phyloP scores from a whole-genome alignment of 2,888 invertebrate genomes.

The Melanargia galathea region DNA sequence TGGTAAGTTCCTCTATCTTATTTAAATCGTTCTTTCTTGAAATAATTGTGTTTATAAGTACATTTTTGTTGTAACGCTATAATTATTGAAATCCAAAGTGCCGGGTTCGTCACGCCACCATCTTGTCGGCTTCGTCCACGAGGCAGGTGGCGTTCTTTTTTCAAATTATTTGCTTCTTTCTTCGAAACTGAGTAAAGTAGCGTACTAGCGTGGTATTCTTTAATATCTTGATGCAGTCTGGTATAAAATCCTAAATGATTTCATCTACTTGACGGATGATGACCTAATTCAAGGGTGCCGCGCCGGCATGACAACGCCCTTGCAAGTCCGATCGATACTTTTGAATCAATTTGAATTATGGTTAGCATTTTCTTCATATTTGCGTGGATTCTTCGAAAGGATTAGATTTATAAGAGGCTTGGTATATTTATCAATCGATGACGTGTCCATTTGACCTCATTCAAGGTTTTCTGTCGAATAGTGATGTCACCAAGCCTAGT shows the following conservation, averaged over 20 bases:
- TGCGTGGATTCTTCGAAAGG: not conserved
- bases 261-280: not conserved
- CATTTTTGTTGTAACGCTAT: not conserved
- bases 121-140: constrained; percentile 61
- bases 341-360: constrained; percentile 1
- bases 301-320: constrained; percentile 29
- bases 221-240: too few relatives aligned
- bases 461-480: constrained; percentile 48
- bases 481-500: constrained; percentile 11
- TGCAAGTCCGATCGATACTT: constrained; percentile 6
- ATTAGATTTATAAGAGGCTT: not conserved
- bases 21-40: not conserved
- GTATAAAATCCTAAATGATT: not conserved
- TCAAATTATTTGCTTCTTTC: constrained; percentile 31
- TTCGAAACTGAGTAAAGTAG: not conserved
- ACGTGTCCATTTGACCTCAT: constrained; percentile 51
- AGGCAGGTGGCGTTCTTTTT: constrained; percentile 42
- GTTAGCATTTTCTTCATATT: constrained; percentile 5
- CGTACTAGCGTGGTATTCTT: not conserved
- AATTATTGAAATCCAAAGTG: constrained; percentile 19
- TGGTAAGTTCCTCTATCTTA: constrained; percentile 64
- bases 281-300: constrained; percentile 35
- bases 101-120: constrained; percentile 66
- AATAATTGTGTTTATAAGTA: not conserved
- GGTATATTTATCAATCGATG: constrained; percentile 33